Evolutionary conservation across 2,888 invertebrate species (phyloP).

Genomic region (Drosophila meridionalis): DNA sequence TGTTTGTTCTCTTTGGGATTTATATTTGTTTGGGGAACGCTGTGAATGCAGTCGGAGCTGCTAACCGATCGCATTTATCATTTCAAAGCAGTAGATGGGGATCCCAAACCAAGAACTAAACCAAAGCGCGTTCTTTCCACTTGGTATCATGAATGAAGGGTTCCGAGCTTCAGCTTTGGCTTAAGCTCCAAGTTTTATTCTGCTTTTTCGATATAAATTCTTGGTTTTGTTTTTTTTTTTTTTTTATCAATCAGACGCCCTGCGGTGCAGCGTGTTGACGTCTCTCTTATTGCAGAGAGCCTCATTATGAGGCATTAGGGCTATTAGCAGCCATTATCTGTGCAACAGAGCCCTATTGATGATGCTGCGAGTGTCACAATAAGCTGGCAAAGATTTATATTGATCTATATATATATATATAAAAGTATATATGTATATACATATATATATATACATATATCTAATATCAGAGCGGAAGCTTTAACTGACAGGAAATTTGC

Average conservation of each 20-base stretch:
- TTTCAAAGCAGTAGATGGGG: slow-evolving; percentile 16
- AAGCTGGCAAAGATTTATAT: slow-evolving; percentile 24
- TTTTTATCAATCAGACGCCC: slow-evolving; percentile 75
- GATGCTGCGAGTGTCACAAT: slow-evolving; percentile 67
- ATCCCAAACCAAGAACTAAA: background rate
- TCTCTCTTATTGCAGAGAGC: slow-evolving; percentile 75
- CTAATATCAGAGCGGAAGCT: slow-evolving; percentile 33
- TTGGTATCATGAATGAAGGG: slow-evolving; percentile 43
- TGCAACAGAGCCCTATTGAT: slow-evolving; percentile 48
- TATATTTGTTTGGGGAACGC: slow-evolving; percentile 6
- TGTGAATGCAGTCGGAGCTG: slow-evolving; percentile 48
- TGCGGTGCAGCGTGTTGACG: slow-evolving; percentile 76
- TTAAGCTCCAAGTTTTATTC: slow-evolving; percentile 9
- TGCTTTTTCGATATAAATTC: background rate
- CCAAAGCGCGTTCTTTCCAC: slow-evolving; percentile 1
- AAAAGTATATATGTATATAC: background rate
- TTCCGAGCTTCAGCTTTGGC: slow-evolving; percentile 5
- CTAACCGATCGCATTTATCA: slow-evolving; percentile 74
- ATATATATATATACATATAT: background rate
- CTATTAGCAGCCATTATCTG: slow-evolving; percentile 60
- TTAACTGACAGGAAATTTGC: slow-evolving; percentile 52
- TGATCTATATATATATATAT: background rate
- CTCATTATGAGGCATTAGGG: slow-evolving; percentile 74
- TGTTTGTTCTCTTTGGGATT: slow-evolving; percentile 31
- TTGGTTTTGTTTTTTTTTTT: background rate